A percentile compares a stretch with the other conserved stretches of the same genome.
phyloP scores from a whole-genome alignment of 2,113 vertebrate genomes.

The Nicator chloris region DNA sequence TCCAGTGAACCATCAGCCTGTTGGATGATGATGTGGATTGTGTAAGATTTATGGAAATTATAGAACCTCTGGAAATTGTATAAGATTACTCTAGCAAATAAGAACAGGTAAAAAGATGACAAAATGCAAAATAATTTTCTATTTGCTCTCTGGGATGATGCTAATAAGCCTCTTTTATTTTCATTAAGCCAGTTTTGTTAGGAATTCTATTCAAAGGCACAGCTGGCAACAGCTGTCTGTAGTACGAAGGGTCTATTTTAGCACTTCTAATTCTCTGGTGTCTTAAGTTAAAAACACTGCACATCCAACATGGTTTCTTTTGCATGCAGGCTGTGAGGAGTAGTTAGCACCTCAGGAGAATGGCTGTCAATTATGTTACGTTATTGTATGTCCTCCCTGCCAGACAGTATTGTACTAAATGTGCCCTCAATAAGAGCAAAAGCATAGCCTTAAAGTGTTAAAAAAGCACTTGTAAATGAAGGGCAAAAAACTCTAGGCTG shows the following conservation, averaged over 20 bases:
- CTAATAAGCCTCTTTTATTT: neutral
- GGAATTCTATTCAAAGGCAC: neutral
- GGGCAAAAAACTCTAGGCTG: neutral
- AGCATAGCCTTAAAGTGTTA: neutral
- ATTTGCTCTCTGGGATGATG: neutral
- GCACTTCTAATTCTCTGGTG: neutral
- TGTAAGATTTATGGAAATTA: neutral
- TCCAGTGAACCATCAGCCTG: neutral
- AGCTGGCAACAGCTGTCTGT: slow-evolving; percentile 8
- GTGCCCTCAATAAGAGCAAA: neutral
- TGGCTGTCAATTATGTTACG: neutral
- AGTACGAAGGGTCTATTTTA: neutral
- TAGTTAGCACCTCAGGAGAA: neutral
- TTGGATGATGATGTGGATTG: neutral
- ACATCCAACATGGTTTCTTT: neutral
- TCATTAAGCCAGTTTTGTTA: neutral
- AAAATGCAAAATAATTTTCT: neutral
- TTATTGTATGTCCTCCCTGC: neutral
- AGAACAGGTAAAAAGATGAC: neutral
- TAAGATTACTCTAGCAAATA: neutral
- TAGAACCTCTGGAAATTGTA: neutral
- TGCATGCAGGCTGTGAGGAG: neutral
- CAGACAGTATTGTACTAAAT: neutral
- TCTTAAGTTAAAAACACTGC: neutral
- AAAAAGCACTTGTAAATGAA: neutral